These are phyloP conservation scores for Campylomormyrus tamandua DNA, from an alignment of 2,113 vertebrate species.

Conservation along the genomic window DNA sequence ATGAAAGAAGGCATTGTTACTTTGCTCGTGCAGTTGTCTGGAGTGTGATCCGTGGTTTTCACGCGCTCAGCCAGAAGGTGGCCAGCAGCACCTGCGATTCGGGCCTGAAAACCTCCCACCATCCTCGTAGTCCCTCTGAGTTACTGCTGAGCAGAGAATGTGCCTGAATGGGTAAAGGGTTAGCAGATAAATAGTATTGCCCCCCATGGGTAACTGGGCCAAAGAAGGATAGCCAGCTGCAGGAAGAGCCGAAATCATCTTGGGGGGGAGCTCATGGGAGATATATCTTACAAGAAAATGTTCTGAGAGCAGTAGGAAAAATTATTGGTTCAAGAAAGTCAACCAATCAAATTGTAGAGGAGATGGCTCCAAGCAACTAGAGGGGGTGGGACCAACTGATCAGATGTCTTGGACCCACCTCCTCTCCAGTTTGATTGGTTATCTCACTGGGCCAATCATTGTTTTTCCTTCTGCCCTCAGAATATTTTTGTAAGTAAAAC, in stretches of 20 bases:
- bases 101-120: neutral
- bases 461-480: too few relatives aligned
- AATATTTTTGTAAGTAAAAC: too few relatives aligned
- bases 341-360: neutral
- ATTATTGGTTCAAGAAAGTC: neutral
- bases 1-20: neutral
- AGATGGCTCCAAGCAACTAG: too few relatives aligned
- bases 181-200: neutral
- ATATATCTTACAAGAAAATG: neutral
- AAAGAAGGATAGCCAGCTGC: too few relatives aligned
- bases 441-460: too few relatives aligned
- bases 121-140: neutral
- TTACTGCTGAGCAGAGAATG: neutral
- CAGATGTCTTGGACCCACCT: too few relatives aligned
- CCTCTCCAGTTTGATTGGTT: too few relatives aligned
- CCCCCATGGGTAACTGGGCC: neutral
- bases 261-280: too few relatives aligned
- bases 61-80: neutral
- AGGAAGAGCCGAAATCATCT: too few relatives aligned
- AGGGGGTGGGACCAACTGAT: too few relatives aligned
- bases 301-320: neutral
- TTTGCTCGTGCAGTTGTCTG: neutral
- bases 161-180: neutral
- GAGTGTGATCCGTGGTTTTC: neutral
- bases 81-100: neutral